Base-by-base conservation (phyloP, 30 jellyfish, hydroid and myxozoan species). In the Chironex yamaguchii region DNA sequence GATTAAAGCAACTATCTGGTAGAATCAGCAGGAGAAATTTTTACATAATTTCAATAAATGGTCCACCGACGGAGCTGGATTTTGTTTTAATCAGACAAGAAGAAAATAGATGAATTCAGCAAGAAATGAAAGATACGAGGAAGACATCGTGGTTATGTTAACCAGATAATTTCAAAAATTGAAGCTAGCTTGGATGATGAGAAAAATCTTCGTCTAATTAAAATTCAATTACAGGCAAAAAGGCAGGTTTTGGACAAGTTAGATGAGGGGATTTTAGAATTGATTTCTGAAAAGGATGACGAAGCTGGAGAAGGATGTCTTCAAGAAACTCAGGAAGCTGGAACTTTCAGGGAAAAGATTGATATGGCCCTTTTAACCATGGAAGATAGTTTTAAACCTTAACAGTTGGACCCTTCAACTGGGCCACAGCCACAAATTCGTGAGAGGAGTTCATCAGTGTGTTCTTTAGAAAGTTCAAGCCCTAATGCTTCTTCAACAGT, bases 361-460 rank as follows among this genome's bases (percentile, higher is more conserved):
- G 25, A 58, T 58, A 6, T 58, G 24, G 72, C 72, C 9, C 24
- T 58, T 24, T 22, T 58, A 58, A 4, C 11, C n/a, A 12, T 58
- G 11, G 72, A 58, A 58, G 72, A 58, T 22, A 12, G 11, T 58
- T 58, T 58, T 58, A 58, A 58, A 58, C 72, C 72, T 4, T n/a
- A n/a, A n/a, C n/a, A n/a, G n/a, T n/a, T n/a, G n/a, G n/a, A n/a
- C n/a, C n/a, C n/a, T n/a, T n/a, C n/a, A n/a, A n/a, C n/a, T n/a
- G n/a, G n/a, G n/a, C n/a, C n/a, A n/a, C n/a, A n/a, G n/a, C n/a
- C n/a, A n/a, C n/a, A n/a, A n/a, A n/a, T n/a, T n/a, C n/a, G n/a
- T n/a, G n/a, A n/a, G n/a, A n/a, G n/a, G n/a, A n/a, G n/a, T n/a
- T n/a, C n/a, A n/a, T 58, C 72, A 22, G 26, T 4, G 4, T 24